Conservation (phyloP, 2,797 vertebrate species). For the Hirundo rustica region DNA sequence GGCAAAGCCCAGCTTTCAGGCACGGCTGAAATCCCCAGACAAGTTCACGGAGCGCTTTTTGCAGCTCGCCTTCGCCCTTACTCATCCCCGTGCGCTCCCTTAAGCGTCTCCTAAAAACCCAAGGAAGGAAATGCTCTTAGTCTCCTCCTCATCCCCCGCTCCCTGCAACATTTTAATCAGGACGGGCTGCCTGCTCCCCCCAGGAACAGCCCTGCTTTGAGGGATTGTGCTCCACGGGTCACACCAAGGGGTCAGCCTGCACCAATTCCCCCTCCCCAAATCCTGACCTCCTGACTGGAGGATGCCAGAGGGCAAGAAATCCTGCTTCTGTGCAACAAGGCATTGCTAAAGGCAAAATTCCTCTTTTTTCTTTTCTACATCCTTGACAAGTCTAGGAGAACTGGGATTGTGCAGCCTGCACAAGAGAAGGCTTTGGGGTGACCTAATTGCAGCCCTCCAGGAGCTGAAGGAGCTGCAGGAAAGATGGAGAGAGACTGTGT, state of each 20-base stretch:
- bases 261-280: neutral
- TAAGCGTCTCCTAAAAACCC: neutral
- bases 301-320: slow-evolving; percentile 30
- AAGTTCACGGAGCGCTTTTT: slow-evolving; percentile 14
- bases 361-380: neutral
- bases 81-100: neutral
- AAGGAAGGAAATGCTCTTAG: neutral
- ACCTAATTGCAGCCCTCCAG: neutral
- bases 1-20: neutral
- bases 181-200: neutral
- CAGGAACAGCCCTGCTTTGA: neutral
- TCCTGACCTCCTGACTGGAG: neutral
- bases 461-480: neutral
- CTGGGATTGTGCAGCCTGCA: neutral
- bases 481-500: neutral
- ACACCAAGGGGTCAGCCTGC: neutral
- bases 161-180: neutral
- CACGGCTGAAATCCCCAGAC: neutral
- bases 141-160: neutral
- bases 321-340: neutral
- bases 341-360: neutral
- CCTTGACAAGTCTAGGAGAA: neutral
- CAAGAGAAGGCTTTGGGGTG: neutral
- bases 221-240: neutral
- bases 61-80: neutral